Percentiles rank a stretch among this genome's conserved stretches.
phyloP scores from a whole-genome alignment of 2,113 vertebrate species.

The Mellivora capensis region DNA sequence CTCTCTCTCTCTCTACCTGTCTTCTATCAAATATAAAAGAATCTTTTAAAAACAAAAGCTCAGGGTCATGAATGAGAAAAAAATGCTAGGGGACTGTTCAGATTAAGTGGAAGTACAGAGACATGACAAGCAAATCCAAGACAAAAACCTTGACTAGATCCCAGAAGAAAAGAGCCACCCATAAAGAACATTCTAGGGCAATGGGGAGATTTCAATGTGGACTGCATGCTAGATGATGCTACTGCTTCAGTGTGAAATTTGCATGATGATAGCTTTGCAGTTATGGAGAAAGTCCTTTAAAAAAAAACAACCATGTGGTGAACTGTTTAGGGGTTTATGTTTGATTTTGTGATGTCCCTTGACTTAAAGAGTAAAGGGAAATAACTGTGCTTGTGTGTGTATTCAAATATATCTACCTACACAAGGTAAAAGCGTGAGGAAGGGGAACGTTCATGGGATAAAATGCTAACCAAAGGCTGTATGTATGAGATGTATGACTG shows the following conservation, averaged over 20 bases:
- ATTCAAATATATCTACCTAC: not conserved
- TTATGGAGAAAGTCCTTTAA: not conserved
- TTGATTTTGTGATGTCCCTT: not conserved
- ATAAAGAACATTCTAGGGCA: not conserved
- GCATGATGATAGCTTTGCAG: not conserved
- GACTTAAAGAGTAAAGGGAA: not conserved
- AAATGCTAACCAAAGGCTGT: not conserved
- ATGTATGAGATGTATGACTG: not conserved
- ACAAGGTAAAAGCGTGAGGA: not conserved
- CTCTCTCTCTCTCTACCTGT: no score
- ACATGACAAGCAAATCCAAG: not conserved
- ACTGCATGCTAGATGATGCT: not conserved
- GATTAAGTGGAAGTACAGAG: not conserved
- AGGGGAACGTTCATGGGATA: not conserved
- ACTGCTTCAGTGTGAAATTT: not conserved
- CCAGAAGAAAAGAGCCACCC: not conserved
- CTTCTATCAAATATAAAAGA: no score
- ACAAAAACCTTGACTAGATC: not conserved
- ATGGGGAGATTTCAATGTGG: not conserved
- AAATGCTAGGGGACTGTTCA: not conserved
- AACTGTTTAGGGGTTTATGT: not conserved
- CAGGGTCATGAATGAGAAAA: not conserved
- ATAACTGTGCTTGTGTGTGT: not conserved
- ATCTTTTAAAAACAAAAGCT: no score
- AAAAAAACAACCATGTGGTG: not conserved